Evolutionary conservation across 2,113 vertebrate species (phyloP), one percentile per base, ranked within the genome.

Genomic region (Corythornis vintsioides): DNA sequence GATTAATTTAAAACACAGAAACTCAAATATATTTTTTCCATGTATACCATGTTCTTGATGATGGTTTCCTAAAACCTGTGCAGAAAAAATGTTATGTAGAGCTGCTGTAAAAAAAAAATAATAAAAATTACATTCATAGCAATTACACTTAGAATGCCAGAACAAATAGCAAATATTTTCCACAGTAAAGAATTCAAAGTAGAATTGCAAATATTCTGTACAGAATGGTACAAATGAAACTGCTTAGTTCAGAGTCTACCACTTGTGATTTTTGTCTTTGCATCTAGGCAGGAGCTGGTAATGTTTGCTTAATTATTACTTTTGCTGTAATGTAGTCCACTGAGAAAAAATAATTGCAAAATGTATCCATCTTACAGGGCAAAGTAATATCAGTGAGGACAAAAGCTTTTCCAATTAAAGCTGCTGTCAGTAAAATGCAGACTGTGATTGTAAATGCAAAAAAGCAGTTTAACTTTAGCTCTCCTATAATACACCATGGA

Each of bases 281-380:
- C 63, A 87, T 87, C 70, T 76, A 60, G 22, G 22, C 80, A 94
- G 66, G 47, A 92, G 63, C 47, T 83, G 67, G 82, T 93, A 95
- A 89, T 50, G 20, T 94, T 93, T 94, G 88, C 93, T 96, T 96
- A 90, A 93, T 94, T 94, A 95, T 96, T 95, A 63, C 86, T 93
- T 93, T 66, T 56, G 73, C 47, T 70, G 70, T 83, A 91, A 93
- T 89, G 59, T n/a, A 87, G 71, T 89, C 92, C 59, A 80, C 38
- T 66, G 92, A 91, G 90, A 95, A 95, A 96, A 94, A 96, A 87
- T 96, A 95, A 92, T 96, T 94, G 71, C 77, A 92, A 92, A 94
- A 94, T 92, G 59, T 92, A 96, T 93, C 92, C 89, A 87, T 95
- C 92, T 89, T 90, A 66, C 33, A 82, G 66, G 63, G 25, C 50